A percentile compares a stretch with the other conserved stretches of the same genome.
These are phyloP conservation scores for Oncorhynchus gorbuscha DNA, from an alignment of 2,113 vertebrate genomes.

Conservation along the genomic window DNA sequence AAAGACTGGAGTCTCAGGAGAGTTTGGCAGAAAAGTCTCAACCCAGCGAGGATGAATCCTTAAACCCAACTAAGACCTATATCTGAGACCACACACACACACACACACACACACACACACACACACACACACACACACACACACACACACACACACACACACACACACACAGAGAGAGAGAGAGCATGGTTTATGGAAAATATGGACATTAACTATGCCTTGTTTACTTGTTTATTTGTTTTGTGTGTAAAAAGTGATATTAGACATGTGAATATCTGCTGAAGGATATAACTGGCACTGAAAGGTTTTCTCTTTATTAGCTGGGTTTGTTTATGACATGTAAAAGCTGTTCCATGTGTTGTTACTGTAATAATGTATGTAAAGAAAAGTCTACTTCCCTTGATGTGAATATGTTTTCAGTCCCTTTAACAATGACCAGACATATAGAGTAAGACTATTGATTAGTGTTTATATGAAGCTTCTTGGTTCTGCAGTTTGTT, in stretches of 20 bases:
- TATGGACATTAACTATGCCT: no score
- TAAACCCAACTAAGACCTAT: constrained; percentile 58
- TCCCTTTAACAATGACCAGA: neutral
- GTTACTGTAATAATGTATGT: neutral
- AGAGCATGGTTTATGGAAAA: no score
- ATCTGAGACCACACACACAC: constrained; percentile 29
- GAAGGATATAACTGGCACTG: neutral
- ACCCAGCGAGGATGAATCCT: constrained; percentile 21
- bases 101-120: neutral
- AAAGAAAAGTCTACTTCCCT: neutral
- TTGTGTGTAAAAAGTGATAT: neutral
- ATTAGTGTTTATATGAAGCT: neutral
- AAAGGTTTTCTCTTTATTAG: neutral
- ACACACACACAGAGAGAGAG: no score
- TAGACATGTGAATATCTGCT: no score
- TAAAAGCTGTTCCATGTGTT: neutral
- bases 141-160: no score
- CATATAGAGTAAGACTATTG: neutral
- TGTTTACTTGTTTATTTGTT: neutral
- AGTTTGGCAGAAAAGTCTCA: constrained; percentile 12
- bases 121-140: no score
- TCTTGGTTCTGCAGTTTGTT: neutral
- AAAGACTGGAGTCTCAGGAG: constrained; percentile 21
- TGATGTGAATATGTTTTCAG: no score
- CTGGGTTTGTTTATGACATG: neutral